These are phyloP conservation scores for Quadriops clusia DNA, from an alignment of 2,888 invertebrate species.

Conservation along the genomic window DNA sequence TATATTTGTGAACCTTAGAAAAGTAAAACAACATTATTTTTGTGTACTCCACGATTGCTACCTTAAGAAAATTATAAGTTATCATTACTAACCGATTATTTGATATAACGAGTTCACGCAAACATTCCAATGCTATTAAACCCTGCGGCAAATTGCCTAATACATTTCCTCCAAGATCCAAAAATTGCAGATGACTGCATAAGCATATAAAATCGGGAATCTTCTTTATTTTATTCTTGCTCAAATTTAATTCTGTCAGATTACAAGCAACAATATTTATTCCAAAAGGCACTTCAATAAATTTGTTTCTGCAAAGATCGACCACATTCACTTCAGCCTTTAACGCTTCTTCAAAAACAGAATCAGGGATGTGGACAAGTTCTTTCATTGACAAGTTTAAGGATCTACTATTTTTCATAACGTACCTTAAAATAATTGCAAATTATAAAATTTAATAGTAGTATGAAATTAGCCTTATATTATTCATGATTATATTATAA, in stretches of 20 bases:
- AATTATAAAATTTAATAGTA: constrained; percentile 2
- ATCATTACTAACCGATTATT: constrained; percentile 58
- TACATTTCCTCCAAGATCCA: constrained; percentile 67
- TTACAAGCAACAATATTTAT: constrained; percentile 11
- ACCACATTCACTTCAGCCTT: constrained; percentile 60
- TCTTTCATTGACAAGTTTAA: constrained; percentile 53
- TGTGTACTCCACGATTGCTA: not conserved
- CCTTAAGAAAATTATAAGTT: too few species aligned
- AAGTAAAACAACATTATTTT: constrained; percentile 3
- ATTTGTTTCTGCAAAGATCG: constrained; percentile 72
- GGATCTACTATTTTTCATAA: constrained; percentile 44
- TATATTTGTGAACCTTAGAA: constrained; percentile 49
- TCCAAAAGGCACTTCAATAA: constrained; percentile 48
- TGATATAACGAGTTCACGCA: constrained; percentile 70
- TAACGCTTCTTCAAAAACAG: constrained; percentile 58
- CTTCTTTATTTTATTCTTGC: constrained; percentile 52
- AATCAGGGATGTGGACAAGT: constrained; percentile 52
- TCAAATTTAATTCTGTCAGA: constrained; percentile 55
- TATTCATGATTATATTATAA: not conserved
- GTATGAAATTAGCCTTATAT: constrained; percentile 2
- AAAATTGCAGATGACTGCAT: constrained; percentile 51
- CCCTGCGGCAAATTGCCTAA: constrained; percentile 52
- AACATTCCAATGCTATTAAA: constrained; percentile 46
- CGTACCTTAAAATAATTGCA: constrained; percentile 35
- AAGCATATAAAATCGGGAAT: constrained; percentile 53